phyloP scores from a whole-genome alignment of 1,140 invertebrate genomes.

The Eupristina koningsbergeri region DNA sequence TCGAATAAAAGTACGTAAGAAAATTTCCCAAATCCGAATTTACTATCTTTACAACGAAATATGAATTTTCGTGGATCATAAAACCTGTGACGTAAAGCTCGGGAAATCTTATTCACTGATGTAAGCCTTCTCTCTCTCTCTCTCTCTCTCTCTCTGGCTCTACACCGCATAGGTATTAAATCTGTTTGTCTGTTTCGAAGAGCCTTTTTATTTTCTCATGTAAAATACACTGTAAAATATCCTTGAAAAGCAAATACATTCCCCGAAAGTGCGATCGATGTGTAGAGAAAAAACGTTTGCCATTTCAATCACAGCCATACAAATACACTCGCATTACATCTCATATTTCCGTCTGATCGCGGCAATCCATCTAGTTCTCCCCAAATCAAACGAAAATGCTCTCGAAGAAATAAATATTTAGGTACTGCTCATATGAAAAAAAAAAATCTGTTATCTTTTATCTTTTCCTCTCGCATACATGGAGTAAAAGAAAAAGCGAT shows the following conservation, averaged over 20 bases:
- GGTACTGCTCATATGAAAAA: constrained; percentile 10
- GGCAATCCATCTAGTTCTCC: background rate
- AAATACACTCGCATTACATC: constrained; percentile 21
- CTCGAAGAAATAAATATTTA: constrained; percentile 47
- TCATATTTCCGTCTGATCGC: constrained; percentile 23
- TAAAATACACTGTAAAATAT: background rate
- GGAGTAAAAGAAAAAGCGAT: background rate
- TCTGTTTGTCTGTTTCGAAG: background rate
- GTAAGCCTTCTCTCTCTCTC: background rate
- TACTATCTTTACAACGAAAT: background rate
- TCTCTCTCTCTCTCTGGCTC: too few relatives aligned
- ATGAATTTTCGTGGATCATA: too few relatives aligned
- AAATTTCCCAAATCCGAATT: background rate
- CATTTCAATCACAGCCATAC: constrained; percentile 30
- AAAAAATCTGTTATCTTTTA: constrained; percentile 1
- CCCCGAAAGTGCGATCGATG: background rate
- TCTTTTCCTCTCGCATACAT: background rate
- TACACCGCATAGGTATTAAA: background rate
- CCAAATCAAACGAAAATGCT: constrained; percentile 43
- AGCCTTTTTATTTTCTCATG: background rate
- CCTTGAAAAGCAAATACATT: background rate
- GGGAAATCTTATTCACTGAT: background rate
- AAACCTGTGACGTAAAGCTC: background rate
- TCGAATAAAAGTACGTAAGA: background rate
- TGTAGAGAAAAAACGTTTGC: background rate